A percentile compares a stretch with the other conserved stretches of the same genome.
Evolutionary conservation across 2,888 invertebrate species (phyloP).

Genomic region (Agrotis segetum): DNA sequence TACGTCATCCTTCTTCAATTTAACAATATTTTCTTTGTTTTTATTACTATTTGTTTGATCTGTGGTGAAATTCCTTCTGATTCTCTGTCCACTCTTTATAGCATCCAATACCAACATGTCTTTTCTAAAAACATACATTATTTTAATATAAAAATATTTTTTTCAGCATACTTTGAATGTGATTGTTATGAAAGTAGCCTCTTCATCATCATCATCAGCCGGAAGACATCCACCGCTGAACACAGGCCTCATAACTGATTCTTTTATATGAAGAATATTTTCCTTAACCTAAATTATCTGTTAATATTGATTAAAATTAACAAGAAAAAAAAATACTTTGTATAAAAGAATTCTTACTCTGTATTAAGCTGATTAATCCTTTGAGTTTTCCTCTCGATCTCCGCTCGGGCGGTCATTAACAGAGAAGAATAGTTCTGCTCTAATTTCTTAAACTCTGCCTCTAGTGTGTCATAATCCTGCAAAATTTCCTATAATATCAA

Average conservation of each 20-base stretch:
- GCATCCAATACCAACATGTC: conserved; percentile 78
- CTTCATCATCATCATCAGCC: no score
- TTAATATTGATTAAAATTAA: neutral
- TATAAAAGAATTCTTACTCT: conserved; percentile 78
- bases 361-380: conserved; percentile 80
- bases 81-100: conserved; percentile 70
- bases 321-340: no score
- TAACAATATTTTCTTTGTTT: conserved; percentile 28
- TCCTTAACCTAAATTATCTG: no score
- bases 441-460: conserved; percentile 78
- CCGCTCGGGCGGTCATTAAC: conserved; percentile 83
- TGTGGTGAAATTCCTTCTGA: conserved; percentile 45
- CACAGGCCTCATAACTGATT: no score
- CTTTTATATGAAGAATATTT: neutral
- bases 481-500: conserved; percentile 87
- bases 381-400: conserved; percentile 84
- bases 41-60: conserved; percentile 45
- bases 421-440: conserved; percentile 84
- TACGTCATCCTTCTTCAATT: conserved; percentile 16
- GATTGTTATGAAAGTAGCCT: neutral
- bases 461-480: conserved; percentile 85
- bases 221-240: no score
- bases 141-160: no score
- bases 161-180: neutral
- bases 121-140: conserved; percentile 76